Conservation (phyloP, 2,888 invertebrate genomes). For the Tineola bisselliella region DNA sequence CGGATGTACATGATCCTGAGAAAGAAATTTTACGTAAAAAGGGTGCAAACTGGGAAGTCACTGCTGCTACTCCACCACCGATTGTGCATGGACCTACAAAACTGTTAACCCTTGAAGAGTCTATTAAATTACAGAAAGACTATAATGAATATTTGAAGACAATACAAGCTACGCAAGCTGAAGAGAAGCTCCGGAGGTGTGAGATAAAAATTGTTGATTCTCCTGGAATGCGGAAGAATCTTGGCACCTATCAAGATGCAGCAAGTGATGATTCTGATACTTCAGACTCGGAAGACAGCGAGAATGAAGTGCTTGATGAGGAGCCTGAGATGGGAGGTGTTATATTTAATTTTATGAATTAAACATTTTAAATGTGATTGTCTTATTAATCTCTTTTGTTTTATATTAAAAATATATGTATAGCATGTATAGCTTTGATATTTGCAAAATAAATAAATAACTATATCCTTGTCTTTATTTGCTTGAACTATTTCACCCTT, state of each 20-base stretch:
- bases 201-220: conserved; percentile 19
- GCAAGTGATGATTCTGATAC: conserved; percentile 43
- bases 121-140: conserved; percentile 63
- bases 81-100: conserved; percentile 64
- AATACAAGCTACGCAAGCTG: conserved; percentile 66
- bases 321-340: conserved; percentile 67
- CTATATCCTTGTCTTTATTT: too few species aligned
- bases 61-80: conserved; percentile 71
- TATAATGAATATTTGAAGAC: conserved; percentile 52
- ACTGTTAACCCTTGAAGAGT: conserved; percentile 63
- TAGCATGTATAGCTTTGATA: too few species aligned
- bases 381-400: too few species aligned
- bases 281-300: conserved; percentile 56
- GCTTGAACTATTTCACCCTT: too few species aligned
- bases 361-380: conserved; percentile 15
- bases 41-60: conserved; percentile 69
- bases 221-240: conserved; percentile 35
- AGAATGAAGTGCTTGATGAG: conserved; percentile 66
- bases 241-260: conserved; percentile 44
- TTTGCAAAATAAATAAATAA: too few species aligned
- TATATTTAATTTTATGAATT: conserved; percentile 58
- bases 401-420: too few species aligned
- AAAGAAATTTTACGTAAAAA: conserved; percentile 62
- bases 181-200: conserved; percentile 49
- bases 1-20: conserved; percentile 62